Evolutionary conservation across 1,140 invertebrate genomes (phyloP), one percentile per base, ranked within the genome.

Genomic region (Ganaspis sp.): DNA sequence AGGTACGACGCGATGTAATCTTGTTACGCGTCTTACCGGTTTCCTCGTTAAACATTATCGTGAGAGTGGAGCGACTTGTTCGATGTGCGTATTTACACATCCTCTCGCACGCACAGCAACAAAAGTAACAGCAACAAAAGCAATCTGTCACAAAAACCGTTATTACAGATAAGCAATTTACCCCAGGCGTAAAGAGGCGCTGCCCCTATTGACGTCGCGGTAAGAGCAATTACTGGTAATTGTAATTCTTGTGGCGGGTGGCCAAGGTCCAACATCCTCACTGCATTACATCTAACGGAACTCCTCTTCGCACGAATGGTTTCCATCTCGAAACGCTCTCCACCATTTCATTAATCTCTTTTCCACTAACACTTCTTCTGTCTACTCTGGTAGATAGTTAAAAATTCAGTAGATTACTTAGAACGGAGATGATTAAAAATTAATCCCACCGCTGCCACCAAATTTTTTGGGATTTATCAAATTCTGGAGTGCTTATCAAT

Each of bases 191-290:
- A 69, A 40, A 26, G 21, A 19, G 26, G 53, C 71, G 54, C 34
- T 72, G 64, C 38, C 21, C 69, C 77, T 64, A 64, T 64, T 12
- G 17, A 49, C 23, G 77, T 75, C 69, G 42, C 21, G 73, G 74
- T 69, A 75, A 79, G 74, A 73, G 73, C 69, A 74, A 80, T 82
- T 82, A 80, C 71, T n/a, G 72, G 71, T 76, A 78, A 80, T 82
- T 73, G 58, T 54, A 42, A 73, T 21, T 75, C 58, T 64, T 54
- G 40, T 73, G 75, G 74, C 29, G 45, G 74, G 37, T 71, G 69
- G 26, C 34, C 58, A 54, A 73, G 74, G 69, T 71, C 69, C 69
- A 71, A 70, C 74, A 71, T 76, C 34, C 71, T 75, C 23, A 76
- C 37, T 80, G 53, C 58, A 75, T 80, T 76, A 70, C 74, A 4